Base-by-base conservation (phyloP, 2,888 invertebrate species). In the Lasioglossum marginatum region DNA sequence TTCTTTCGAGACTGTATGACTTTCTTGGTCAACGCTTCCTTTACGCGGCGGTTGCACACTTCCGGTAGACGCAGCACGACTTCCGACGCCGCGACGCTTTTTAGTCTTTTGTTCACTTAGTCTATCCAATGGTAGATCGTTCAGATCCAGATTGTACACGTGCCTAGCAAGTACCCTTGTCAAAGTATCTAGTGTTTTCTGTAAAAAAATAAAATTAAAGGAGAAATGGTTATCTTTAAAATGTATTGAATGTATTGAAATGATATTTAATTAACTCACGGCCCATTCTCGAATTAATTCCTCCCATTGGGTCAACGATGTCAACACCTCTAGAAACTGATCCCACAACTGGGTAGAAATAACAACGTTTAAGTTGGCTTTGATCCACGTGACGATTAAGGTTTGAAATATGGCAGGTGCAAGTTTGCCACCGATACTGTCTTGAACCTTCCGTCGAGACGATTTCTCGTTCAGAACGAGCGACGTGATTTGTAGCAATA, bases 181-280 rank as follows among this genome's bases (percentile, higher is more conserved):
- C 89, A 99, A 95, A 0, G 99, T 99, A 94, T 99, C 99, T 97
- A 99, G 97, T n/a, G 98, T 99, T 97, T 99, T 99, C 97, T 98
- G 91, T 0, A 94, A 93, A 71, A n/a, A 63, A 63, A n/a, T 27
- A 4, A 19, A 2, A 66, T 27, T 60, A 60, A 27, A 57, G 16
- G 6, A 66, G 23, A 66, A 37, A 66, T 66, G 6, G 8, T 34
- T 8, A 23, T 37, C 23, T 66, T 66, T 23, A 43, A 43, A 43
- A 43, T 43, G 43, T 43, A 14, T 43, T 14, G 14, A 43, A 12
- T 43, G 43, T 52, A 66, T 34, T 66, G 6, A 66, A 66, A 34
- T 66, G 23, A 37, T 68, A 37, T 12, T 37, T 37, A 23, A 52
- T 52, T 16, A 48, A 81, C 97, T 97, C 96, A 98, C 98, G 91